Evolutionary conservation across 2,113 vertebrate genomes (phyloP), one percentile per base, ranked within the genome.

Genomic region (Leiothrix lutea): DNA sequence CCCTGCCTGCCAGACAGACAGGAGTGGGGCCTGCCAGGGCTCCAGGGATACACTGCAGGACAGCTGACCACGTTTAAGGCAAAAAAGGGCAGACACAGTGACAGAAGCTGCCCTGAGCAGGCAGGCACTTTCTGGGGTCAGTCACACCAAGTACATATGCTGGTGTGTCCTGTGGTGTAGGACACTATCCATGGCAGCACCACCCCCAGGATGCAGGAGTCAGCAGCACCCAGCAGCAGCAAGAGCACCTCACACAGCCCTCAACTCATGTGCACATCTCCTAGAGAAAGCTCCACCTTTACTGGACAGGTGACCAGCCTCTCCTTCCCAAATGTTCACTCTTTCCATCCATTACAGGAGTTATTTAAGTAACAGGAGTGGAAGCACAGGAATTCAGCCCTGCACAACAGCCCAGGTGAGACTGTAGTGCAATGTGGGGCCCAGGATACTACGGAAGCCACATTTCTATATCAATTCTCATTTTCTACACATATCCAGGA

Each of bases 11-110:
- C 50, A 35, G 45, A 51, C 18, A 12, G 28, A 38, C 29, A 62
- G 75, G 24, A 91, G 9, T 4, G 8, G 5, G 22, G 42, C 42
- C 2, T 11, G 36, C 18, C 0, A 0, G 19, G n/a, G 7, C 15
- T 40, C 35, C 19, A 45, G 42, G 14, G 14, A 35, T 24, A 14
- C 0, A 2, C 44, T 57, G 3, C 10, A 5, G 28, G 48, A 58
- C 3, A 62, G 44, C 11, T 64, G 42, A 36, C 35, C 40, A 12
- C 11, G 19, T 36, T 61, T 9, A 48, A 66, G 35, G 38, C 23
- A 85, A 62, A 91, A 58, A 38, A 29, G 44, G 17, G 36, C 17
- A 8, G 12, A 74, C 0, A 7, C 8, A 8, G 31, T 57, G 47
- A 53, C 80, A 54, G 1, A 2, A 1, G 24, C 19, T 80, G 14